Evolutionary conservation across 1,140 invertebrate species (phyloP), one percentile per base, ranked within the genome.

Genomic region (Eupristina koningsbergeri): DNA sequence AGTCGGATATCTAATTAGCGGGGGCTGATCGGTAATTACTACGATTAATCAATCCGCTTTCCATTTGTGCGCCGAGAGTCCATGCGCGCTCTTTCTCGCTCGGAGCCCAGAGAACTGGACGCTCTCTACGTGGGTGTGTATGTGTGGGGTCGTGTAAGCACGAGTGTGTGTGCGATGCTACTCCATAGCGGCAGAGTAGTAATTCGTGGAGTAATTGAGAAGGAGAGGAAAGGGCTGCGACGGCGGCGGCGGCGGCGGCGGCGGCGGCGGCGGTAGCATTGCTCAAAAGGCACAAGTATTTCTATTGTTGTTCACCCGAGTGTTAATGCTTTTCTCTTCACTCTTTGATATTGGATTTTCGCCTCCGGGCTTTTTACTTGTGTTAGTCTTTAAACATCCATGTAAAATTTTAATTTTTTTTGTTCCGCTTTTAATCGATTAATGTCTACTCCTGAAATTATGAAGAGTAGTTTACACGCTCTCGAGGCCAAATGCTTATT

Each of bases 11-110:
- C 92, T 92, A 93, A 93, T 93, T 93, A 92, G 91, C 91, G 90
- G 90, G 90, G 91, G 91, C 89, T 91, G 91, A 92, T 93, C 91
- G 89, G 91, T 93, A 92, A 93, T 93, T 93, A 92, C 92, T 90
- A 90, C 92, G 91, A 93, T 93, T 93, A 93, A 93, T 93, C 92
- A 93, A 93, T 93, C 92, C 92, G 91, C 91, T 93, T 93, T 92
- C 92, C 92, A 92, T 92, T 93, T 92, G 84, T 71, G 69, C 83
- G 75, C 75, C 47, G 47, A 31, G 50, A 69, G 73, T 41, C 31
- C 61, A 34, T 7, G 19, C 64, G 45, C 50, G 3, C 13, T 22
- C 1, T 26, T 58, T 58, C 53, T 58, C 53, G 22, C 53, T 58
- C 53, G 22, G 2, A 22, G 19, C 22, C 5, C 22, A 5, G 53